These are phyloP conservation scores for Zaprionus capensis DNA, from an alignment of 1,140 invertebrate genomes.

Conservation along the genomic window DNA sequence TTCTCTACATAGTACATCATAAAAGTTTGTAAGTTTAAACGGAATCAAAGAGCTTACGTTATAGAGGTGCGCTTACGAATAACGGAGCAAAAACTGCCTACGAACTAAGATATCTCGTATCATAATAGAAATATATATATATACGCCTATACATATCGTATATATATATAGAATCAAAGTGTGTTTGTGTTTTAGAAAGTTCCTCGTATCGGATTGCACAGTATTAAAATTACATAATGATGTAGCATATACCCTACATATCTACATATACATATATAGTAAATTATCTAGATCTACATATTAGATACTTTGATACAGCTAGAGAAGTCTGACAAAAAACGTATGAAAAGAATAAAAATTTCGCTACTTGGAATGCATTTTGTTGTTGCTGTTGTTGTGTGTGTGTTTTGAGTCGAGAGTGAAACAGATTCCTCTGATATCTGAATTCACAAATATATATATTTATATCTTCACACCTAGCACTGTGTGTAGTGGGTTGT, in stretches of 20 bases:
- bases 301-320: slow-evolving; percentile 45
- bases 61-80: slow-evolving; percentile 62
- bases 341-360: slow-evolving; percentile 58
- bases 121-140: slow-evolving; percentile 28
- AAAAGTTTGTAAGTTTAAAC: slow-evolving; percentile 62
- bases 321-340: slow-evolving; percentile 32
- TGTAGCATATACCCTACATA: slow-evolving; percentile 34
- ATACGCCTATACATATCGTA: slow-evolving; percentile 36
- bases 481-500: slow-evolving; percentile 2
- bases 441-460: too few relatives aligned
- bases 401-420: background rate
- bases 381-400: slow-evolving; percentile 42
- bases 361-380: slow-evolving; percentile 77
- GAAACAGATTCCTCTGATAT: too few relatives aligned
- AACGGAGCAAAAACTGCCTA: slow-evolving; percentile 65
- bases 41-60: slow-evolving; percentile 72
- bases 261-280: slow-evolving; percentile 28
- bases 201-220: slow-evolving; percentile 43
- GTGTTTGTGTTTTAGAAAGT: slow-evolving; percentile 18
- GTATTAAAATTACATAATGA: slow-evolving; percentile 53
- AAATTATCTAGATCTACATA: slow-evolving; percentile 41
- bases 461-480: background rate
- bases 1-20: slow-evolving; percentile 44
- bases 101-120: slow-evolving; percentile 54
- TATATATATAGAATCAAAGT: slow-evolving; percentile 42